Conservation (phyloP, 2,888 invertebrate species). For the Agonum fuliginosum region DNA sequence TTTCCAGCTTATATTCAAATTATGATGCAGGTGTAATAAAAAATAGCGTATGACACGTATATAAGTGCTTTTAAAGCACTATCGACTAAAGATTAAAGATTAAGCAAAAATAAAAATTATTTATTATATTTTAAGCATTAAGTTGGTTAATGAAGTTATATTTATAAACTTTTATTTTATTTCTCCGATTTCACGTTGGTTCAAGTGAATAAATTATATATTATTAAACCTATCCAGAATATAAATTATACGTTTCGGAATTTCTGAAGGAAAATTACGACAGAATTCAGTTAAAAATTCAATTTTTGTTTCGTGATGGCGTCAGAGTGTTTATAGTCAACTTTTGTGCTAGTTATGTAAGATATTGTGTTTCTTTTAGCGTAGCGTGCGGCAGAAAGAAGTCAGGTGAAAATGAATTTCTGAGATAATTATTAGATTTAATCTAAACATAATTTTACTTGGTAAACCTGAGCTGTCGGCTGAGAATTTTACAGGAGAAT, state of each 20-base stretch:
- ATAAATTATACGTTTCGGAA: constrained; percentile 5
- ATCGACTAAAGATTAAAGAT: too few species aligned
- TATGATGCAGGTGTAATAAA: too few species aligned
- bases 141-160: neutral
- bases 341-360: constrained; percentile 11
- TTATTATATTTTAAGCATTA: too few species aligned
- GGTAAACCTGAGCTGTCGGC: neutral
- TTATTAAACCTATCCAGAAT: neutral
- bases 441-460: constrained; percentile 43
- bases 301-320: constrained; percentile 33
- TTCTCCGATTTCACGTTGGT: neutral
- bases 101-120: too few species aligned
- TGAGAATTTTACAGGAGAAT: neutral
- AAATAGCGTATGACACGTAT: too few species aligned
- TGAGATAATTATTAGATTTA: constrained; percentile 35
- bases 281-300: constrained; percentile 33
- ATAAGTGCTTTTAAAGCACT: too few species aligned
- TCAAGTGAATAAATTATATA: constrained; percentile 3
- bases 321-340: constrained; percentile 9
- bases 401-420: constrained; percentile 42
- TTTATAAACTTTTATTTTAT: neutral
- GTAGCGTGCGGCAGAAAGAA: constrained; percentile 20
- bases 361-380: constrained; percentile 1
- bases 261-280: constrained; percentile 1
- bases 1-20: too few species aligned